Evolutionary conservation across 2,113 vertebrate genomes (phyloP).

Genomic region (Cinclus cinclus): DNA sequence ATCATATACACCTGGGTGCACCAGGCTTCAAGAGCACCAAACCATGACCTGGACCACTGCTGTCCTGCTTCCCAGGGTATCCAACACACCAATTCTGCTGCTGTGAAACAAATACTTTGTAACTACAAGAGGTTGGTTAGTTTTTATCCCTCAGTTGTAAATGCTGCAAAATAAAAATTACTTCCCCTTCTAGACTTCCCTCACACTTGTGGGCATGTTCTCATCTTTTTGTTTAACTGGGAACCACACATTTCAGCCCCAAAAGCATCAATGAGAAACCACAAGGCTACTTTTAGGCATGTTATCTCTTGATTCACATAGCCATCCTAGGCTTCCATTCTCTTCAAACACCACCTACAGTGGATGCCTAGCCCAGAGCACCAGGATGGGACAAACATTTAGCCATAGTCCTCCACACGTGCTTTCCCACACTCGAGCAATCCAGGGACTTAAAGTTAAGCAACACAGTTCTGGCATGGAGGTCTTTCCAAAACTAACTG

Average conservation of each 20-base stretch:
- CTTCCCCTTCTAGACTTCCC: background rate
- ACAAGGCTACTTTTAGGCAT: background rate
- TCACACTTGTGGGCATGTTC: background rate
- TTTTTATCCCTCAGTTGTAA: background rate
- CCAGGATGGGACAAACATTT: background rate
- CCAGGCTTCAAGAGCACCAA: background rate
- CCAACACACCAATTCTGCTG: background rate
- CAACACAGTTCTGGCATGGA: background rate
- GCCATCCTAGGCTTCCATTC: background rate
- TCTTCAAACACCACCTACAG: background rate
- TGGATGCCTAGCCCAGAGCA: background rate
- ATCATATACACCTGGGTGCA: rapidly evolving
- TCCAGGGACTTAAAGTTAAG: background rate
- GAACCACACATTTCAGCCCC: background rate
- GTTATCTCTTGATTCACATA: background rate
- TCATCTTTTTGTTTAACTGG: background rate
- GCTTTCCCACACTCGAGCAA: background rate
- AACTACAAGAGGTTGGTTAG: background rate
- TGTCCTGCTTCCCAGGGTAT: background rate
- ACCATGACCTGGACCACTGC: rapidly evolving
- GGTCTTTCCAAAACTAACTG: background rate
- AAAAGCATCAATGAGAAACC: background rate
- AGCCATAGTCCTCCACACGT: rapidly evolving
- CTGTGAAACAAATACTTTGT: background rate
- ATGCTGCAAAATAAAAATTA: background rate